Conservation (phyloP, 2,113 vertebrate genomes). For the Egretta garzetta region DNA sequence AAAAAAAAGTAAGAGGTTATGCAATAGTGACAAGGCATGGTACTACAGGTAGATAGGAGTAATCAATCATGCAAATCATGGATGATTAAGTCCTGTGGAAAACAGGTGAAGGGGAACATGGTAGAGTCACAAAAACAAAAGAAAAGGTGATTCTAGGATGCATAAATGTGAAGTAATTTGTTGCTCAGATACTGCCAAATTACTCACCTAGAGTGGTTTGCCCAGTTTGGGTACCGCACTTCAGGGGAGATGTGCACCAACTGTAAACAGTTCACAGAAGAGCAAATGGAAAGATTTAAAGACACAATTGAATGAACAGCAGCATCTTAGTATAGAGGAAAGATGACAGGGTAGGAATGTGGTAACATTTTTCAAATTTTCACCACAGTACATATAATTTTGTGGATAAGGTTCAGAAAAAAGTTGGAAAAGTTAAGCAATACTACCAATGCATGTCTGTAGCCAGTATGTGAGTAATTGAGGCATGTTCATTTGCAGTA, state of each 20-base stretch:
- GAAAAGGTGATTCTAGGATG: neutral
- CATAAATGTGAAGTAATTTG: neutral
- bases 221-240: neutral
- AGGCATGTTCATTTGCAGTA: neutral
- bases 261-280: rapidly evolving
- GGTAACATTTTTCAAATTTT: neutral
- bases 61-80: neutral
- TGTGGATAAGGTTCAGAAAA: neutral
- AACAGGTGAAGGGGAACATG: neutral
- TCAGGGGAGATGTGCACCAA: neutral
- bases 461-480: neutral
- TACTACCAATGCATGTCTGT: neutral
- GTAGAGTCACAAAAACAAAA: neutral
- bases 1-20: neutral
- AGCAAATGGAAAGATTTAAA: neutral
- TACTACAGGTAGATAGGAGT: neutral
- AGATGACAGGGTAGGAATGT: neutral
- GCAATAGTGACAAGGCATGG: neutral
- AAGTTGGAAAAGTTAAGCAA: neutral
- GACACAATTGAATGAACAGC: neutral
- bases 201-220: neutral
- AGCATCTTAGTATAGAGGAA: neutral
- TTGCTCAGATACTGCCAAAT: neutral
- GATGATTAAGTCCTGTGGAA: neutral
- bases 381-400: neutral